Base-by-base conservation (phyloP, 2,888 invertebrate species). In the Euproctis similis region DNA sequence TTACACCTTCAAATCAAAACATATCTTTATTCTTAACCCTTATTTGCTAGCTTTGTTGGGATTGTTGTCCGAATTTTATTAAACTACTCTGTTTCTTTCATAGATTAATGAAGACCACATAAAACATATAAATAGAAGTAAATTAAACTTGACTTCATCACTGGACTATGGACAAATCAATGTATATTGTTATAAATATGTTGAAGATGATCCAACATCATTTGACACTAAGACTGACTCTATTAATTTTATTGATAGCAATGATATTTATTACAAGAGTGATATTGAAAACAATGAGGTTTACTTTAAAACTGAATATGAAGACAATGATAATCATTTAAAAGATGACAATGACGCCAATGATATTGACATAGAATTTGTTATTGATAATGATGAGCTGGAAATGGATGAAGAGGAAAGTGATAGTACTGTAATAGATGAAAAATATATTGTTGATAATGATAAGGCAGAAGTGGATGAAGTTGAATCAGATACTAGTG, bases 101-200 rank as follows among this genome's bases (percentile, higher is more conserved):
- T 44, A 62, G 62, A 36, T 63, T 13, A 51, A 39, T 2, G 44
- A 46, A 39, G 8, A 8, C 13, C 39, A 54, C 1, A 45, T 61
- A 10, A 39, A 36, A 27, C 20, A 36, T 26, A 34, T 36, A 24
- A 39, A 49, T 10, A 46, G 54, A 26, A 25, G 30, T 3, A 29
- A 44, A 4, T 32, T 56, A 12, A 52, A 54, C 20, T 28, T 58
- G 6, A 31, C 28, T 7, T 48, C 53, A 2, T 9, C 42, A 13
- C 26, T 59, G 12, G 29, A 21, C 7, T 30, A 13, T 12, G 28
- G 24, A 24, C 21, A 29, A 28, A 12, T 25, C 6, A 34, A 29
- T 11, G 6, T 21, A 34, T 20, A 42, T 17, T 29, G 36, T 19
- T 22, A 39, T 10, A 30, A 44, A 28, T 37, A 40, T 12, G 28